Percentiles rank a stretch among this genome's conserved stretches.
Evolutionary conservation across 2,797 vertebrate genomes (phyloP).

Genomic region (Calcarius lapponicus): DNA sequence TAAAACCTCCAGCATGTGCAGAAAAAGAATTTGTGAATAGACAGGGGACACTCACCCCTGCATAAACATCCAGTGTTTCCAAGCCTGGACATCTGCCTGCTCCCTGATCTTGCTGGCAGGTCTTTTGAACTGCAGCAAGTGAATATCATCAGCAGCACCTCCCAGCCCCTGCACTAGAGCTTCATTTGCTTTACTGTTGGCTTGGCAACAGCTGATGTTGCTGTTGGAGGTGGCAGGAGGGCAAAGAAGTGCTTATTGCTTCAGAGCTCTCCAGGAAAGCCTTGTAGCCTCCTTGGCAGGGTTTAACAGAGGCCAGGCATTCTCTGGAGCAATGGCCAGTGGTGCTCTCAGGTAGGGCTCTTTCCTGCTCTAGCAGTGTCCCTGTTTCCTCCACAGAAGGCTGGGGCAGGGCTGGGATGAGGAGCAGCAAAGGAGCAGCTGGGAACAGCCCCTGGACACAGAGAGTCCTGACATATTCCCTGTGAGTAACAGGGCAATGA

Average conservation of each 20-base stretch:
- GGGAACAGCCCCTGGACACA: not conserved
- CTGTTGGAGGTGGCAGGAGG: constrained; percentile 45
- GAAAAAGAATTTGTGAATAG: not conserved
- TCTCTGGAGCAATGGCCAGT: not conserved
- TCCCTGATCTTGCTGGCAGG: not conserved
- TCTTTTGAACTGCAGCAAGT: not conserved
- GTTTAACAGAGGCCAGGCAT: constrained; percentile 17
- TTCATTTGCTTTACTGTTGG: constrained; percentile 49
- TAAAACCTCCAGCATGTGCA: not conserved
- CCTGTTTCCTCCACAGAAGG: not conserved
- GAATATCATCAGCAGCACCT: constrained; percentile 8
- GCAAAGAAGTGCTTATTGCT: constrained; percentile 52
- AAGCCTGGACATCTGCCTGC: not conserved
- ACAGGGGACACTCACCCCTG: not conserved
- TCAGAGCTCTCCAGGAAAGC: constrained; percentile 42
- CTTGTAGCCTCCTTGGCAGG: not conserved
- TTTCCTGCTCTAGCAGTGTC: not conserved
- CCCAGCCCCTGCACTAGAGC: not conserved
- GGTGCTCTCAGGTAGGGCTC: not conserved
- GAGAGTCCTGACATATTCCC: not conserved
- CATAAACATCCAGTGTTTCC: not conserved
- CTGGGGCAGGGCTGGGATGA: not conserved
- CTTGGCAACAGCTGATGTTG: constrained; percentile 64
- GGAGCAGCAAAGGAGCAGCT: not conserved
- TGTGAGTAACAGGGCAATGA: not conserved